These are phyloP conservation scores for Apodemus sylvaticus DNA, from an alignment of 2,113 vertebrate species.

Conservation along the genomic window DNA sequence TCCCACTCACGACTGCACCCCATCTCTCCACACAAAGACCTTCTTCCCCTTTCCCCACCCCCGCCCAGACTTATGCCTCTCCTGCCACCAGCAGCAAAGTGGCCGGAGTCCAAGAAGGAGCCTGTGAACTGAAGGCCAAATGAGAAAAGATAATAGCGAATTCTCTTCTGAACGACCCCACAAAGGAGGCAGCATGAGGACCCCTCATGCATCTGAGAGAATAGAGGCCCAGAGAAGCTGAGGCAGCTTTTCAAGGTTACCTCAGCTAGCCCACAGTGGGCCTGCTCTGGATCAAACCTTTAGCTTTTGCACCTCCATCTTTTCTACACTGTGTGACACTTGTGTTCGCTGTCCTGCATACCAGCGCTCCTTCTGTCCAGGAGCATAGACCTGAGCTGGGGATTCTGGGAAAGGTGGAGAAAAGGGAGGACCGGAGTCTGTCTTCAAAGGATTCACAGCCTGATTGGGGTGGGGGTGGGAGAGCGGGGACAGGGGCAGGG, in stretches of 20 bases:
- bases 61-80: not conserved
- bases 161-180: not conserved
- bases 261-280: not conserved
- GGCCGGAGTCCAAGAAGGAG: not conserved
- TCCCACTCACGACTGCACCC: not conserved
- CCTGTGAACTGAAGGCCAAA: not conserved
- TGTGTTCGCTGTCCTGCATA: not conserved
- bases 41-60: not conserved
- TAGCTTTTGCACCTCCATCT: not conserved
- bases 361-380: not conserved
- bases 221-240: not conserved
- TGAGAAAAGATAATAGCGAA: not conserved
- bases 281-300: not conserved
- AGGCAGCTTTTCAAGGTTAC: not conserved
- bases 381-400: not conserved
- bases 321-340: not conserved
- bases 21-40: not conserved
- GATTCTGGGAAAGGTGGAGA: not conserved
- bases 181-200: not conserved
- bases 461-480: no score
- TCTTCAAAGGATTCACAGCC: not conserved
- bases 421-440: not conserved
- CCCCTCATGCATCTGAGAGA: constrained; percentile 6
- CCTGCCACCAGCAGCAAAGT: not conserved
- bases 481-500: no score